Base-by-base conservation (phyloP, 23 tunicate genomes). In the Styela plicata region DNA sequence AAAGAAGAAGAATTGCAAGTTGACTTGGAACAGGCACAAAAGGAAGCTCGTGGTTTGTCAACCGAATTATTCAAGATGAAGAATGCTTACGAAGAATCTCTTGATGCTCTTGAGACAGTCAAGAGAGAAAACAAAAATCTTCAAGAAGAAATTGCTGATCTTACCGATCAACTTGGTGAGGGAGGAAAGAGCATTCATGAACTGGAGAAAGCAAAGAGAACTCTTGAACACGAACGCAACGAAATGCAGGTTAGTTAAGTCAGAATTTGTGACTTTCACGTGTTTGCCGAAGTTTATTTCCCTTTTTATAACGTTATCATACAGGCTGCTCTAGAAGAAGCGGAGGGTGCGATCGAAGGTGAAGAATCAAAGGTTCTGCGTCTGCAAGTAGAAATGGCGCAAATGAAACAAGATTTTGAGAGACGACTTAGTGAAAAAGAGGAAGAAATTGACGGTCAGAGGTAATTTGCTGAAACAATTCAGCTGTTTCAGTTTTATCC, bases 341-440 rank as follows among this genome's bases (percentile, higher is more conserved):
- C 87, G 3, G 87, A 83, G 1, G 83, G 83, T 19, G 87, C 87
- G 7, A 64, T 83, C 52, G 87, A 83, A 74, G 82, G 62, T 26
- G 87, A 83, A 62, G 87, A 83, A 83, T 36, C 82, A 16, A 83
- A 83, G 2, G 87, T 83, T 52, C 2, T 83, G 3, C 83, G 87
- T 22, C 87, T 83, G 24, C 87, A 83, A 31, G 87, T 83, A 21
- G 87, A 83, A 74, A 73, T 83, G 20, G 87, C 82, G 13, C 87
- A 83, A 53, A 75, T 83, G 21, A 83, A 83, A 68, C 83, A 74
- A 36, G 87, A 83, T 63, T 52, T 83, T 62, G 87, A 83, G 24
- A 52, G 87, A 83, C 84, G 82, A 57, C 68, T 83, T 19, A 80
- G 87, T 35, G 87, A 83, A 74, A 83, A 83, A 31, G 87, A 83